phyloP scores from a whole-genome alignment of 2,797 vertebrate genomes.

The Garrulus glandarius region DNA sequence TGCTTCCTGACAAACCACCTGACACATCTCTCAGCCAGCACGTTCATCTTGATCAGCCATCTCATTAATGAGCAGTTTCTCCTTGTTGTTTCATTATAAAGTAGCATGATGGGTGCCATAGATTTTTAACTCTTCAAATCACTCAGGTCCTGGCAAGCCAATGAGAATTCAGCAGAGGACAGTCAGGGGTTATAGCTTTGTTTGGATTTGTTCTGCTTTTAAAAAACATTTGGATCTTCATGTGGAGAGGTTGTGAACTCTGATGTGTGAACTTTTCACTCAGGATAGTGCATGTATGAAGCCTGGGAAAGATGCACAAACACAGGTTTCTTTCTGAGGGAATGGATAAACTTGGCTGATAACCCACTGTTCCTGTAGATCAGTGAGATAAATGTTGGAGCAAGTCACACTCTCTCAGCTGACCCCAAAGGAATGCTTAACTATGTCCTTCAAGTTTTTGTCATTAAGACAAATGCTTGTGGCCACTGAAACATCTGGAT shows the following conservation, averaged over 20 bases:
- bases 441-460: background rate
- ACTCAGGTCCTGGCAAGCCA: background rate
- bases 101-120: background rate
- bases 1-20: background rate
- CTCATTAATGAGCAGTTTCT: slow-evolving; percentile 8
- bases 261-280: background rate
- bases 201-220: background rate
- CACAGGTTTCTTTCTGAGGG: background rate
- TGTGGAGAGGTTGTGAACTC: background rate
- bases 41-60: background rate
- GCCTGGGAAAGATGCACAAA: background rate
- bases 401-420: background rate
- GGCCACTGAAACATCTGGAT: background rate
- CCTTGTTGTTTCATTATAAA: background rate
- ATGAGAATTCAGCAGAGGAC: background rate
- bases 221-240: background rate
- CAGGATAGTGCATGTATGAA: background rate
- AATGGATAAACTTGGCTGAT: background rate
- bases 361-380: background rate
- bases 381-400: background rate
- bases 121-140: background rate
- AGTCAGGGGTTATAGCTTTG: background rate
- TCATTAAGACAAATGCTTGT: background rate
- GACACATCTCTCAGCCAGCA: background rate
- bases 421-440: background rate